Base-by-base conservation (phyloP, 2,888 invertebrate genomes). In the Deroplatys truncata region DNA sequence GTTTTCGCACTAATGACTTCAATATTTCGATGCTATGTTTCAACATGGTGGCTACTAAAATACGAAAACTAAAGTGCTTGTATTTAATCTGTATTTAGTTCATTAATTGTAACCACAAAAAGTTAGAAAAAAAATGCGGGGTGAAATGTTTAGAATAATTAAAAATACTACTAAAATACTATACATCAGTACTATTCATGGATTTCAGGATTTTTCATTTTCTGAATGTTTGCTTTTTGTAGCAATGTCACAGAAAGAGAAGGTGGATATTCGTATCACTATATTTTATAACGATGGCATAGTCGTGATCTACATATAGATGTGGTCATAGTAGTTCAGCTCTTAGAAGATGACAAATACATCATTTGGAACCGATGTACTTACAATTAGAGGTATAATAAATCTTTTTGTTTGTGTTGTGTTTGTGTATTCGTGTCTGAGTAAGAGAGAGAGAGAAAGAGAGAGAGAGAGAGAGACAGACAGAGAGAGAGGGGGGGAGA, bases 251-350 rank as follows among this genome's bases (percentile, higher is more conserved):
- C 95, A 95, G 91, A 95, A 95, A 91, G 94, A 94, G 90, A 96
- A 95, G 93, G 94, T 95, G 91, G 95, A 96, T 92, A 96, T 96
- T 93, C 94, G 96, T 91, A 96, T 96, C 92, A 96, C 96, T 25
- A 95, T 96, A 92, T 91, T 92, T 84, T 96, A 95, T 93, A 95
- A 96, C 93, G 95, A 95, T 92, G 94, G 96, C 92, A 94, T 96
- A 89, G 94, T 96, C 91, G 95, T 96, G 88, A 94, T 96, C 93
- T 96, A 96, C 94, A 95, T 96, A 92, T 95, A 92, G 93, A 82
- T 31, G 8, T 20, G 31, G 88, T 28, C n/a, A 84, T 35, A 35
- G 35, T 43, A 72, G 56, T 72, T 43, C 43, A 43, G 43, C 43
- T 13, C 43, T 43, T 43, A 43, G 13, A 43, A 43, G 43, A 43